Percentiles rank a stretch among this genome's conserved stretches.
Evolutionary conservation across 53 echinoderm and acorn worm genomes (phyloP).

Genomic region (Antedon mediterranea): DNA sequence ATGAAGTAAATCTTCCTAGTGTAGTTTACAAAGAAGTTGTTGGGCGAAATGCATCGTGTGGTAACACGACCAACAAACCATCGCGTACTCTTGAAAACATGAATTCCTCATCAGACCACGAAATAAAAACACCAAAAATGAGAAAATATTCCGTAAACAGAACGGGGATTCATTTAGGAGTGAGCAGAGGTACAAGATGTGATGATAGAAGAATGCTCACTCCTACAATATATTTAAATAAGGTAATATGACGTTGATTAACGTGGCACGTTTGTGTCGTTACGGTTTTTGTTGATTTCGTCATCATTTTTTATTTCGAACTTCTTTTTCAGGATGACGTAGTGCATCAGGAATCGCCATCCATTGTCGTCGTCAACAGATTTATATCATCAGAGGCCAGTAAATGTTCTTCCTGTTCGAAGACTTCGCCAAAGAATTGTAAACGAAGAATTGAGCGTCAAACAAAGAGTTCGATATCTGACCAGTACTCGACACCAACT

Average conservation of each 20-base stretch:
- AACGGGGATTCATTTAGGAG: neutral
- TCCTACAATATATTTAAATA: neutral
- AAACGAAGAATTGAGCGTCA: neutral
- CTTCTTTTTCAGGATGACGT: neutral
- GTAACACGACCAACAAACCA: no score
- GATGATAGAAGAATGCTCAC: neutral
- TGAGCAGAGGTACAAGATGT: neutral
- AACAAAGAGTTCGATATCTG: neutral
- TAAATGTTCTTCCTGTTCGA: neutral
- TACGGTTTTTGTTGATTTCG: no score
- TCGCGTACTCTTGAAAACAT: no score
- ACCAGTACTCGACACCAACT: neutral
- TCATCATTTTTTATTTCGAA: no score
- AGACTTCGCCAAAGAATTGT: neutral
- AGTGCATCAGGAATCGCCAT: neutral
- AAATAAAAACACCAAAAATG: neutral
- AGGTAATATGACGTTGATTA: no score
- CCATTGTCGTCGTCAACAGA: neutral
- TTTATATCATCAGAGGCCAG: neutral
- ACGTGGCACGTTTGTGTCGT: no score
- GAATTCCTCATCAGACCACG: neutral
- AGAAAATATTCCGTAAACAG: neutral
- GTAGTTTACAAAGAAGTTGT: no score
- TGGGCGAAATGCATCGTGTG: no score
- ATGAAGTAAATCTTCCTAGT: neutral